A percentile compares a stretch with the other conserved stretches of the same genome.
Evolutionary conservation across 2,797 vertebrate species (phyloP).

Genomic region (Leptatherina wallacei): DNA sequence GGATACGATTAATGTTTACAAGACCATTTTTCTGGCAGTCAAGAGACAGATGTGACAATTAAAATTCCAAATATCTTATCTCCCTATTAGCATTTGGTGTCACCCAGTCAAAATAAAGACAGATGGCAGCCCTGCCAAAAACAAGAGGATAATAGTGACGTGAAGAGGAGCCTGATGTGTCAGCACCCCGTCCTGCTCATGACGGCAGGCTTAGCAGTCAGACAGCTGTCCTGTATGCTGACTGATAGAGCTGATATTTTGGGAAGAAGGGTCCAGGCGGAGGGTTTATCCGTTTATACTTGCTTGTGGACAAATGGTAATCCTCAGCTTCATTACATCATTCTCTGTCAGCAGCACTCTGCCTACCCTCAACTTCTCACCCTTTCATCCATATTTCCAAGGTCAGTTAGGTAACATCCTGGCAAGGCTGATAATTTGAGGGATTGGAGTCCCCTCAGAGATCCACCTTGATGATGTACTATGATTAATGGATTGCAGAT

Average conservation of each 20-base stretch:
- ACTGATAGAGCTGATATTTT: conserved; percentile 37
- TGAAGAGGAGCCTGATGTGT: conserved; percentile 7
- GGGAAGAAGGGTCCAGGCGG: conserved; percentile 26
- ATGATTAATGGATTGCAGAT: conserved; percentile 55
- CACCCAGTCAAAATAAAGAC: conserved; percentile 35
- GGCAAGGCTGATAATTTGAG: conserved; percentile 54
- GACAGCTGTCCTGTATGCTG: conserved; percentile 35
- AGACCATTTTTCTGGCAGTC: conserved; percentile 1
- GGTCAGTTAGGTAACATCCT: conserved; percentile 61
- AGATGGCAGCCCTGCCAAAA: conserved; percentile 38
- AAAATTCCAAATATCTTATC: conserved; percentile 42
- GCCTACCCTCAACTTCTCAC: background rate
- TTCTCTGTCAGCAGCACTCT: conserved; percentile 14
- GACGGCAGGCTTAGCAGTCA: conserved; percentile 30
- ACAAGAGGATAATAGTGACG: conserved; percentile 9
- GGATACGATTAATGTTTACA: conserved; percentile 1
- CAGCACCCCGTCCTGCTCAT: conserved; percentile 39
- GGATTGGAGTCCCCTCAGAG: conserved; percentile 40
- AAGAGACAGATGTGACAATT: conserved; percentile 46
- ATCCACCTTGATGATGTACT: conserved; percentile 10
- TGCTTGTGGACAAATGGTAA: conserved; percentile 47
- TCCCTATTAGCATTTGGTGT: background rate
- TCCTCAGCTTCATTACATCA: conserved; percentile 61
- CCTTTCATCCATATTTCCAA: conserved; percentile 51
- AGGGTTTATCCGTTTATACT: conserved; percentile 54